These are phyloP conservation scores for Sycophila sp. DNA, from an alignment of 1,140 invertebrate genomes.

Conservation along the genomic window DNA sequence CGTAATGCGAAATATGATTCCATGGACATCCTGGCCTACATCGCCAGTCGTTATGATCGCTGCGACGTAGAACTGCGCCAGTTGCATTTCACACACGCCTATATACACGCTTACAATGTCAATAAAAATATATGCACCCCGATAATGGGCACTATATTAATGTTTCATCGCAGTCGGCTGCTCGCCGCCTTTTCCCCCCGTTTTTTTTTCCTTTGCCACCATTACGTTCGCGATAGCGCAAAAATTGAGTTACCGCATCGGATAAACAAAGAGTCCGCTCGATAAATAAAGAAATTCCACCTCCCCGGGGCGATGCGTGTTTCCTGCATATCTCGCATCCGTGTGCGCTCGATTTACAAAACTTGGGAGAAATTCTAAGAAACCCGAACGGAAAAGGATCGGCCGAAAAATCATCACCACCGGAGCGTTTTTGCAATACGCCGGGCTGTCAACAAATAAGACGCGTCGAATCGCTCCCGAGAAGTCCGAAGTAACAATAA, in stretches of 20 bases:
- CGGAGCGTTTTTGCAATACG: constrained; percentile 7
- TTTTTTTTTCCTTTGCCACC: not conserved
- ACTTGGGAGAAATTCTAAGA: constrained; percentile 30
- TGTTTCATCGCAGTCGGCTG: not conserved
- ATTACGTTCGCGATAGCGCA: not conserved
- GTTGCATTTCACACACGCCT: not conserved
- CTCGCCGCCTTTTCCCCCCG: too few species aligned
- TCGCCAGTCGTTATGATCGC: constrained; percentile 57
- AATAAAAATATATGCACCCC: not conserved
- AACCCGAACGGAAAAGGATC: not conserved
- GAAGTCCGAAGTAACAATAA: constrained; percentile 46
- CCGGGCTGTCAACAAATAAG: constrained; percentile 6
- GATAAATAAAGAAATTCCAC: too few species aligned
- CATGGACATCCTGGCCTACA: constrained; percentile 64
- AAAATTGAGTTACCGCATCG: constrained; percentile 15
- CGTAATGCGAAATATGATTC: constrained; percentile 63
- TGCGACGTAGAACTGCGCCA: constrained; percentile 19
- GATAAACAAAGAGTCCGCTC: constrained; percentile 9
- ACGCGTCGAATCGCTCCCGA: constrained; percentile 24
- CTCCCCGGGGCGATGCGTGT: not conserved
- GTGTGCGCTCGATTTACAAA: constrained; percentile 30
- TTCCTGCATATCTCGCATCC: constrained; percentile 13
- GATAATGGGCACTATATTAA: not conserved
- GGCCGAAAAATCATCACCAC: constrained; percentile 4
- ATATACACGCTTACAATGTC: not conserved